phyloP scores from a whole-genome alignment of 2,113 vertebrate species.

The Hemichromis elongatus region DNA sequence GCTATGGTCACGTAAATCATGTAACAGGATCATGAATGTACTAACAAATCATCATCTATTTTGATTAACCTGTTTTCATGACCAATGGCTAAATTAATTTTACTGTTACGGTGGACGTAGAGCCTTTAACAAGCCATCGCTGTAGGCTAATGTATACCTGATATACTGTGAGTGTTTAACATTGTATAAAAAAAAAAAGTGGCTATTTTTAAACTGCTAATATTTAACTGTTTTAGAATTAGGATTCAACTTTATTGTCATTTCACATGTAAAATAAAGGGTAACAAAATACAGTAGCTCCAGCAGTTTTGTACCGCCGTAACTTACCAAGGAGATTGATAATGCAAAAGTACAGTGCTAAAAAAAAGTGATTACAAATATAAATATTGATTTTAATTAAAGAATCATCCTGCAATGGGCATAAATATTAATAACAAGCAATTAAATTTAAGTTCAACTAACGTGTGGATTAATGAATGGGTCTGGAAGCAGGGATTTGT shows the following conservation, averaged over 20 bases:
- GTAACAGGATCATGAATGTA: not conserved
- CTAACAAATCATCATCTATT: rapidly evolving
- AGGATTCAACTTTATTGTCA: no score
- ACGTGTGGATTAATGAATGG: no score
- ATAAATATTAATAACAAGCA: no score
- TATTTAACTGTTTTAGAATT: not conserved
- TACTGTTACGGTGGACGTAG: not conserved
- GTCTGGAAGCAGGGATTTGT: no score
- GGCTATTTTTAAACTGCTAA: not conserved
- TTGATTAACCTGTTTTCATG: not conserved
- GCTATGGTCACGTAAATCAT: not conserved
- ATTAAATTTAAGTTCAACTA: no score
- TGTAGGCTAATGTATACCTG: not conserved
- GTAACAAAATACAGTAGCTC: not conserved
- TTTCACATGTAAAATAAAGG: no score
- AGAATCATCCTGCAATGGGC: no score
- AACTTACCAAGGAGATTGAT: not conserved
- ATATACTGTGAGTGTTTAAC: not conserved
- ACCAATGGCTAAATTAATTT: not conserved
- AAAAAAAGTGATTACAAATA: no score
- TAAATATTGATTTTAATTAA: no score
- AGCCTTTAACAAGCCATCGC: not conserved
- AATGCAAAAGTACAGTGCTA: not conserved
- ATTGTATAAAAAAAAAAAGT: not conserved
- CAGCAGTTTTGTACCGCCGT: not conserved